Evolutionary conservation across 1,140 invertebrate genomes (phyloP).

Genomic region (Pararge aegeria): DNA sequence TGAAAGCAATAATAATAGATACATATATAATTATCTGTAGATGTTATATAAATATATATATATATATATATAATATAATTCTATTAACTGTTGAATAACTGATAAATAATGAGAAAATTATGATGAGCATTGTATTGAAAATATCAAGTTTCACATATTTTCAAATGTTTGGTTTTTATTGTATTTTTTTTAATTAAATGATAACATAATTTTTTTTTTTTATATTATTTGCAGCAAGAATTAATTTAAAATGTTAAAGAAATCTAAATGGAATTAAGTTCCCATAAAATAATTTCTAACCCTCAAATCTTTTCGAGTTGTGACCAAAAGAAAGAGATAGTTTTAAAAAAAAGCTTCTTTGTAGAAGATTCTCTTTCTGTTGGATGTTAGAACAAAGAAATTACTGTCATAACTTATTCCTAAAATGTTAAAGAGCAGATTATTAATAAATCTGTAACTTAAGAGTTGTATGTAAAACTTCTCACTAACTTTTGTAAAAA

Average conservation of each 20-base stretch:
- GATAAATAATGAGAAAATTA: slow-evolving; percentile 39
- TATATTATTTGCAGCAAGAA: slow-evolving; percentile 14
- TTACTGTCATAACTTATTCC: slow-evolving; percentile 60
- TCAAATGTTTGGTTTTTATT: slow-evolving; percentile 66
- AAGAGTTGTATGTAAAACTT: slow-evolving; percentile 72
- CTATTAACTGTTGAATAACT: slow-evolving; percentile 41
- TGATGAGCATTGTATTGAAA: slow-evolving; percentile 68
- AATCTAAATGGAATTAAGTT: slow-evolving; percentile 75
- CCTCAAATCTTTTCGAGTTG: slow-evolving; percentile 19
- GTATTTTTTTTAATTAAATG: slow-evolving; percentile 22
- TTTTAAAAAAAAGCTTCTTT: slow-evolving; percentile 21
- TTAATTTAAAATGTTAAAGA: slow-evolving; percentile 17
- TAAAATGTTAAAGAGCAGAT: slow-evolving; percentile 60
- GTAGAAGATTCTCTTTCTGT: neutral
- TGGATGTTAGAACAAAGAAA: neutral
- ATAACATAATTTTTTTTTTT: neutral
- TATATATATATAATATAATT: slow-evolving; percentile 24
- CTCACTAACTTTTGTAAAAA: slow-evolving; percentile 69
- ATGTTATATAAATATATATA: slow-evolving; percentile 35
- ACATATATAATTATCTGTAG: slow-evolving; percentile 35
- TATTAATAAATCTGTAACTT: slow-evolving; percentile 59
- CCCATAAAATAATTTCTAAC: slow-evolving; percentile 48
- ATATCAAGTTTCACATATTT: slow-evolving; percentile 75
- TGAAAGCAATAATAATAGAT: slow-evolving; percentile 43
- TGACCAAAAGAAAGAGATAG: slow-evolving; percentile 23